A percentile compares a stretch with the other conserved stretches of the same genome.
Evolutionary conservation across 1,140 invertebrate species (phyloP).

Genomic region (Neuroterus valhalla): DNA sequence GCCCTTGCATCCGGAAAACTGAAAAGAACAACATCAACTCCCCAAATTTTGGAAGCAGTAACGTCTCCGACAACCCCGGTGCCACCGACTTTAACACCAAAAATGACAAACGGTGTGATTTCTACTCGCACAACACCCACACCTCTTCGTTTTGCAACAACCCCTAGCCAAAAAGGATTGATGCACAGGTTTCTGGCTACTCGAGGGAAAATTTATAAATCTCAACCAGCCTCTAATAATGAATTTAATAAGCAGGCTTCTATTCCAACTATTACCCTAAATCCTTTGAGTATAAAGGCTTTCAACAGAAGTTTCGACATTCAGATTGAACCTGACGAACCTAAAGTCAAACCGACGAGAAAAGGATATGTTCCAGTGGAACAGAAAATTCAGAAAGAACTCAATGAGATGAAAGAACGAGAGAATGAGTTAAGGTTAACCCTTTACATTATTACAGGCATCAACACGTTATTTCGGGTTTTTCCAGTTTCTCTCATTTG

Average conservation of each 20-base stretch:
- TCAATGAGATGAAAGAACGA: conserved; percentile 83
- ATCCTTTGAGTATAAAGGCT: conserved; percentile 62
- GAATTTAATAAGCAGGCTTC: conserved; percentile 33
- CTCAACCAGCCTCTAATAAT: conserved; percentile 43
- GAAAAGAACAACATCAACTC: conserved; percentile 78
- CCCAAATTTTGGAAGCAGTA: conserved; percentile 75
- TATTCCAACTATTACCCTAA: conserved; percentile 64
- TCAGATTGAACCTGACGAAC: conserved; percentile 58
- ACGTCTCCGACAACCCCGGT: conserved; percentile 60
- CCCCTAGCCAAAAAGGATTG: conserved; percentile 80
- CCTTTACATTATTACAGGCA: no score
- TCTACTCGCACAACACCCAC: conserved; percentile 65
- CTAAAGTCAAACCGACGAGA: conserved; percentile 74
- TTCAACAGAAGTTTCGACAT: conserved; percentile 58
- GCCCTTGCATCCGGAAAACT: conserved; percentile 73
- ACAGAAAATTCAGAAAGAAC: conserved; percentile 86
- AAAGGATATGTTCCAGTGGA: conserved; percentile 83
- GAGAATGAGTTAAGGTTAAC: conserved; percentile 82
- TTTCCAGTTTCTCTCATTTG: no score
- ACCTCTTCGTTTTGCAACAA: conserved; percentile 77
- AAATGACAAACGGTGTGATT: conserved; percentile 67
- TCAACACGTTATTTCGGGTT: no score
- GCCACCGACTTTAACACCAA: conserved; percentile 57
- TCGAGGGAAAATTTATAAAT: conserved; percentile 78
- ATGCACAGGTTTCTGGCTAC: conserved; percentile 87